These are phyloP conservation scores for Leucophora obtusa DNA, from an alignment of 2,888 invertebrate genomes.

Conservation along the genomic window DNA sequence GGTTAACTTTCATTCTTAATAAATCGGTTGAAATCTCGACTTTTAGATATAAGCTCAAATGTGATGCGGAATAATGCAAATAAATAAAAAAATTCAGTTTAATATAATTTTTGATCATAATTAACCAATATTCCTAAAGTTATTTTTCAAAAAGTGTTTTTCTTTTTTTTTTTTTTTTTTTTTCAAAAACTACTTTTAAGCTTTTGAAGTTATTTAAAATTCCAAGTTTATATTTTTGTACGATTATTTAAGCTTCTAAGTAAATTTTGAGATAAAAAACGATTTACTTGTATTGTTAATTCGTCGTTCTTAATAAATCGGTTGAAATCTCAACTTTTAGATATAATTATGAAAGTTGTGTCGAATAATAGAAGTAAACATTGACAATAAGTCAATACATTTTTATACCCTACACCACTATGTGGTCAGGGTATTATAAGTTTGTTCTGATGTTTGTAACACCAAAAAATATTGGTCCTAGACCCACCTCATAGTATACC, in stretches of 20 bases:
- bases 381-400: too few relatives aligned
- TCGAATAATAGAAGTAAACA: not conserved
- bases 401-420: too few relatives aligned
- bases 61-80: too few relatives aligned
- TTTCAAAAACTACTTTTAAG: not conserved
- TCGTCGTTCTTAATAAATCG: constrained; percentile 17
- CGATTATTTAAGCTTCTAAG: not conserved
- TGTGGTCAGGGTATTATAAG: too few relatives aligned
- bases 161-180: too few relatives aligned
- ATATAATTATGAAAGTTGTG: not conserved
- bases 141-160: too few relatives aligned
- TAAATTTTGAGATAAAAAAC: not conserved
- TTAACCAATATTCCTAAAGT: too few relatives aligned
- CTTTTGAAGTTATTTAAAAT: not conserved
- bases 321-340: not conserved
- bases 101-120: too few relatives aligned
- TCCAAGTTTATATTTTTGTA: not conserved
- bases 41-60: not conserved
- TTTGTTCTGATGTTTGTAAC: too few relatives aligned
- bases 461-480: too few relatives aligned
- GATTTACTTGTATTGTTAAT: not conserved
- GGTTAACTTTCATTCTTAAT: not conserved
- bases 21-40: not conserved
- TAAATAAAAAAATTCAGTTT: too few relatives aligned
- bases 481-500: too few relatives aligned